Percentiles rank a stretch among this genome's conserved stretches.
Evolutionary conservation across 1,140 invertebrate genomes (phyloP).

Genomic region (Sinella curviseta): DNA sequence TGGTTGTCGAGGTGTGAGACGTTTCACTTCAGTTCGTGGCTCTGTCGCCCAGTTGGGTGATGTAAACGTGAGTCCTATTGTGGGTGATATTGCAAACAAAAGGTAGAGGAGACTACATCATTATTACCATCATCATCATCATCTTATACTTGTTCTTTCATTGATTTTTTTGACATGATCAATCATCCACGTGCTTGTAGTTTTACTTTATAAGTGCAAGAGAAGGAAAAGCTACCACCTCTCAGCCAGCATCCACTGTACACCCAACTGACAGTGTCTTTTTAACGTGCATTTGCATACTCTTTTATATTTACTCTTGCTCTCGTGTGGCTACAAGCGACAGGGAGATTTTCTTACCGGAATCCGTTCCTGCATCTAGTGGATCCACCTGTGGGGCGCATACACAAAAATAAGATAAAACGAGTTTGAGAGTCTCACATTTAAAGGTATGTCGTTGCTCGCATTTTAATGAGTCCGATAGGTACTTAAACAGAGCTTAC

Average conservation of each 20-base stretch:
- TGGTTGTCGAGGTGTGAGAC: slow-evolving; percentile 87
- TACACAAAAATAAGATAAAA: not conserved
- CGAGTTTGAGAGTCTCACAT: not conserved
- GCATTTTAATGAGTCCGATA: too few species aligned
- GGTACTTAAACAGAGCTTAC: too few species aligned
- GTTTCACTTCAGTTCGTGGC: slow-evolving; percentile 83
- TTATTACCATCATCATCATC: not conserved
- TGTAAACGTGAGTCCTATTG: slow-evolving; percentile 92
- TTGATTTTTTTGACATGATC: slow-evolving; percentile 23
- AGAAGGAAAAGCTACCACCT: too few species aligned
- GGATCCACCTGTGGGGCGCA: slow-evolving; percentile 74
- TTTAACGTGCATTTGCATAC: too few species aligned
- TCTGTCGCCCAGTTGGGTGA: slow-evolving; percentile 89
- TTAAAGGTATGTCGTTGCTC: too few species aligned
- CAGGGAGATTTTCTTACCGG: too few species aligned
- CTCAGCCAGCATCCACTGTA: too few species aligned
- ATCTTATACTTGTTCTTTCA: not conserved
- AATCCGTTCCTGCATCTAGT: slow-evolving; percentile 83
- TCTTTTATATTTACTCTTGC: too few species aligned
- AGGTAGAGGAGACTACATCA: not conserved
- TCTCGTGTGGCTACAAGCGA: too few species aligned
- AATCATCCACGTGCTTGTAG: not conserved
- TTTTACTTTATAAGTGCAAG: too few species aligned
- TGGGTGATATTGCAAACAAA: slow-evolving; percentile 57
- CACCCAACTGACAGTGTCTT: too few species aligned